Conservation (phyloP, 2,888 invertebrate genomes). For the Drosophila aldrichi region DNA sequence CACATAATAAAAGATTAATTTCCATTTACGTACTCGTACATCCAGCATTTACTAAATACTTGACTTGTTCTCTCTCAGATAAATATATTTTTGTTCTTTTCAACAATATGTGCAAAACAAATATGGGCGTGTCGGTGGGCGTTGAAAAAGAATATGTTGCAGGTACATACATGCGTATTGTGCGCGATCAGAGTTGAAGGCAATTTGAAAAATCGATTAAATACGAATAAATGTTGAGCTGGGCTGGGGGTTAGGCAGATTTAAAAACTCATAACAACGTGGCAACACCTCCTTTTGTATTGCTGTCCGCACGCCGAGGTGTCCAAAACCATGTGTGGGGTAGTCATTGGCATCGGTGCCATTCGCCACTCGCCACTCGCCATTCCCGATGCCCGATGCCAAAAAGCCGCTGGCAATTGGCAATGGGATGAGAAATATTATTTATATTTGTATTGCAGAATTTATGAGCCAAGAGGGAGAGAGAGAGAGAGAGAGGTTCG, state of each 20-base stretch:
- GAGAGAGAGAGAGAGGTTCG: neutral
- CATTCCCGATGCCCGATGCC: conserved; percentile 8
- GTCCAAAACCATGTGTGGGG: conserved; percentile 76
- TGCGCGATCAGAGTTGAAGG: conserved; percentile 43
- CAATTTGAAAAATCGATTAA: conserved; percentile 84
- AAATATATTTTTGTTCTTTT: neutral
- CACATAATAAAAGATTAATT: neutral
- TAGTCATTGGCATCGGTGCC: conserved; percentile 26
- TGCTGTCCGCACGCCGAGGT: conserved; percentile 45
- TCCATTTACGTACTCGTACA: neutral
- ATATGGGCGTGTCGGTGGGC: conserved; percentile 81
- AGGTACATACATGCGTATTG: conserved; percentile 44
- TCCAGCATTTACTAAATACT: conserved; percentile 19
- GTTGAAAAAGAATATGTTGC: conserved; percentile 72
- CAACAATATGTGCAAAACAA: conserved; percentile 63
- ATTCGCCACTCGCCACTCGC: neutral
- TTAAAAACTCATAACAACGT: conserved; percentile 84
- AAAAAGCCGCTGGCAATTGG: conserved; percentile 63
- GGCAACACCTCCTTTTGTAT: conserved; percentile 82
- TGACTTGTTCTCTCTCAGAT: conserved; percentile 9
- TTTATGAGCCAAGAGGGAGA: conserved; percentile 60
- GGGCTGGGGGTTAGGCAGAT: conserved; percentile 77
- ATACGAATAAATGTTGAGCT: conserved; percentile 83
- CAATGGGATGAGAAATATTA: conserved; percentile 49
- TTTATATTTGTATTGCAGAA: conserved; percentile 66